phyloP scores from a whole-genome alignment of 2,797 vertebrate species.

The Amblyraja radiata region DNA sequence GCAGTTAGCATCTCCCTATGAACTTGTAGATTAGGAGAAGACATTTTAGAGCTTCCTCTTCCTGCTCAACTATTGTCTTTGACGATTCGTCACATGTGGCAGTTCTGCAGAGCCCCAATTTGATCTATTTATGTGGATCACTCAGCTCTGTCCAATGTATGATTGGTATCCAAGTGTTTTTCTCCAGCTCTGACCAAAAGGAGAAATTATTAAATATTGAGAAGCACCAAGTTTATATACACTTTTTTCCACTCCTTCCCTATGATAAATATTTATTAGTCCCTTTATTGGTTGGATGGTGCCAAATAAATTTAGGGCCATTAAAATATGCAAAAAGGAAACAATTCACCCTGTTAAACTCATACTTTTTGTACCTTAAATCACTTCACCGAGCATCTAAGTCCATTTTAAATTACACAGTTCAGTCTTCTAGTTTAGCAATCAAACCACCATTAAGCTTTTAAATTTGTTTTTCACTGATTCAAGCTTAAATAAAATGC shows the following conservation, averaged over 20 bases:
- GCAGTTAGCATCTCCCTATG: too few relatives aligned
- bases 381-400: background rate
- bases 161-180: too few relatives aligned
- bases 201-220: background rate
- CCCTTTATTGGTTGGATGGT: too few relatives aligned
- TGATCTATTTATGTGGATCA: too few relatives aligned
- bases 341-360: background rate
- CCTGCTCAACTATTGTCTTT: too few relatives aligned
- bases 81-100: too few relatives aligned
- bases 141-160: too few relatives aligned
- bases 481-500: background rate
- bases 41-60: too few relatives aligned
- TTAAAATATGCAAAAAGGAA: background rate
- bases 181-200: background rate
- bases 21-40: too few relatives aligned
- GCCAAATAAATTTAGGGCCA: background rate
- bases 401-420: background rate
- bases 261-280: background rate
- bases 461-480: background rate
- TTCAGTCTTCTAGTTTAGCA: background rate
- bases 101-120: too few relatives aligned
- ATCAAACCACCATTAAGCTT: background rate
- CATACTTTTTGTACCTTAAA: background rate
- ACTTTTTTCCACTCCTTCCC: background rate
- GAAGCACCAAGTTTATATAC: background rate